Evolutionary conservation across 2,113 vertebrate species (phyloP).

Genomic region (Rattus norvegicus): GRCr8 NC_086020.1:32612501-32613000

Average conservation of each 20-base stretch:
- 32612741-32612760: no score
- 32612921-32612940: neutral
- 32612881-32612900: neutral
- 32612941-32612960: neutral
- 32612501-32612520: neutral
- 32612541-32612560: neutral
- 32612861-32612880: neutral
- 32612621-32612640: neutral
- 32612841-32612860: neutral
- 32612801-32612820: neutral
- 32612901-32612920: neutral
- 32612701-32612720: no score
- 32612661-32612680: neutral
- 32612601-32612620: neutral
- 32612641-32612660: neutral
- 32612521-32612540: neutral
- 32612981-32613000: neutral
- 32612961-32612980: neutral
- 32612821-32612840: neutral
- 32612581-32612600: neutral
- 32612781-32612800: neutral
- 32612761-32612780: no score
- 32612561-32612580: slow-evolving; percentile 18
- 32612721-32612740: no score
- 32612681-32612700: no score